Percentiles rank a stretch among this genome's conserved stretches.
Conservation (phyloP, 2,888 invertebrate species). For the Euproctis similis region DNA sequence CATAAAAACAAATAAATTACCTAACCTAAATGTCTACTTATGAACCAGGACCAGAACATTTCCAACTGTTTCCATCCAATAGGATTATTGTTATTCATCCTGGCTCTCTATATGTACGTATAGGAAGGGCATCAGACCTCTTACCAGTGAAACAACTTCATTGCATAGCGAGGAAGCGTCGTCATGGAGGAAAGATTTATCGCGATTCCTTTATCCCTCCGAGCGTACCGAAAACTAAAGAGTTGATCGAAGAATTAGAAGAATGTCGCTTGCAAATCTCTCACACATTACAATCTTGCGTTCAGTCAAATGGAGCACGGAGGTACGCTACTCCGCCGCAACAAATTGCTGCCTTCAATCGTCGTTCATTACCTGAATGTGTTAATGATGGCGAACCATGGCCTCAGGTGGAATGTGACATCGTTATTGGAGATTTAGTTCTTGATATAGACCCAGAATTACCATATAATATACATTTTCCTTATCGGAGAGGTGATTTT, state of each 20-base stretch:
- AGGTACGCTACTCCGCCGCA: conserved; percentile 91
- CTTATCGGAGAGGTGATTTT: conserved; percentile 89
- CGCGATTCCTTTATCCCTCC: conserved; percentile 80
- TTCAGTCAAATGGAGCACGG: conserved; percentile 87
- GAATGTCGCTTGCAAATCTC: conserved; percentile 89
- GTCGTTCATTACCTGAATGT: conserved; percentile 83
- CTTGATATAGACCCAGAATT: conserved; percentile 80
- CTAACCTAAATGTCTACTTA: conserved; percentile 34
- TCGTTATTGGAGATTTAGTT: conserved; percentile 86
- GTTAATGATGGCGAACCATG: conserved; percentile 76
- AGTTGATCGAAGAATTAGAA: conserved; percentile 85
- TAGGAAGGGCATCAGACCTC: conserved; percentile 93
- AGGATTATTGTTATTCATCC: conserved; percentile 96
- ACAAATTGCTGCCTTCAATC: conserved; percentile 91
- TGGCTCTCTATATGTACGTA: conserved; percentile 90
- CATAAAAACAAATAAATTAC: conserved; percentile 36
- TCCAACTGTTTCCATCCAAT: conserved; percentile 83
- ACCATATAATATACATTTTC: conserved; percentile 92
- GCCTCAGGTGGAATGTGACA: conserved; percentile 78
- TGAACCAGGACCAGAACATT: conserved; percentile 59
- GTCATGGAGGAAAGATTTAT: conserved; percentile 72
- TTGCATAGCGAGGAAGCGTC: conserved; percentile 84
- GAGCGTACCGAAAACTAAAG: conserved; percentile 79
- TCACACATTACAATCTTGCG: conserved; percentile 88
- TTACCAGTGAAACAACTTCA: conserved; percentile 90